phyloP scores from a whole-genome alignment of 2,888 invertebrate genomes.

The Eugnorisma glareosa region DNA sequence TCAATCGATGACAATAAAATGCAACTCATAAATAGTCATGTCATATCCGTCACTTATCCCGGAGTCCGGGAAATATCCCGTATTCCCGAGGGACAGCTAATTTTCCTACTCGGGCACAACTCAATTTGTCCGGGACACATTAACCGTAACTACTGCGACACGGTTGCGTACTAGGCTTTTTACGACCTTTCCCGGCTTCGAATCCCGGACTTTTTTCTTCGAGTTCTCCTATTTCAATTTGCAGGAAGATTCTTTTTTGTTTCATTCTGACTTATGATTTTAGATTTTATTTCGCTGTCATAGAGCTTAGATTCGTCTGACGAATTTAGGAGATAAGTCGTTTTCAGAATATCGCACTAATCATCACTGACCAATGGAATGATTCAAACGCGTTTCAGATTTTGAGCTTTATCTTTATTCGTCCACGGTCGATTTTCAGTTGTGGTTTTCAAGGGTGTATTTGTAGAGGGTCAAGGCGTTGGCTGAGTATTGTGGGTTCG shows the following conservation, averaged over 20 bases:
- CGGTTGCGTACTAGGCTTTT: slow-evolving; percentile 86
- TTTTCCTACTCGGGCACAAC: slow-evolving; percentile 86
- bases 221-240: slow-evolving; percentile 88
- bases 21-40: slow-evolving; percentile 67
- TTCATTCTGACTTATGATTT: slow-evolving; percentile 37
- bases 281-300: slow-evolving; percentile 32
- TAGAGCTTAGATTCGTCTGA: slow-evolving; percentile 70
- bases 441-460: slow-evolving; percentile 62
- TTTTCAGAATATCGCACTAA: slow-evolving; percentile 76
- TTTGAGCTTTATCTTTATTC: slow-evolving; percentile 58
- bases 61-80: slow-evolving; percentile 59
- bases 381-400: slow-evolving; percentile 49
- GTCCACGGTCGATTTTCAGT: slow-evolving; percentile 68
- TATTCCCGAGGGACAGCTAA: slow-evolving; percentile 84
- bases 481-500: slow-evolving; percentile 88
- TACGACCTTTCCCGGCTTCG: slow-evolving; percentile 81
- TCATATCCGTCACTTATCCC: slow-evolving; percentile 69
- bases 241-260: slow-evolving; percentile 79
- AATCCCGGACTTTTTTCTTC: slow-evolving; percentile 77
- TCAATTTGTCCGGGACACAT: slow-evolving; percentile 89
- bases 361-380: slow-evolving; percentile 85
- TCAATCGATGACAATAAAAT: slow-evolving; percentile 56
- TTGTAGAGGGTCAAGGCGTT: slow-evolving; percentile 85
- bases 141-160: slow-evolving; percentile 88
- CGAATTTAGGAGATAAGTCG: slow-evolving; percentile 65